Conservation (phyloP, 2,888 invertebrate genomes). For the Scaptomyza tumidula region DNA sequence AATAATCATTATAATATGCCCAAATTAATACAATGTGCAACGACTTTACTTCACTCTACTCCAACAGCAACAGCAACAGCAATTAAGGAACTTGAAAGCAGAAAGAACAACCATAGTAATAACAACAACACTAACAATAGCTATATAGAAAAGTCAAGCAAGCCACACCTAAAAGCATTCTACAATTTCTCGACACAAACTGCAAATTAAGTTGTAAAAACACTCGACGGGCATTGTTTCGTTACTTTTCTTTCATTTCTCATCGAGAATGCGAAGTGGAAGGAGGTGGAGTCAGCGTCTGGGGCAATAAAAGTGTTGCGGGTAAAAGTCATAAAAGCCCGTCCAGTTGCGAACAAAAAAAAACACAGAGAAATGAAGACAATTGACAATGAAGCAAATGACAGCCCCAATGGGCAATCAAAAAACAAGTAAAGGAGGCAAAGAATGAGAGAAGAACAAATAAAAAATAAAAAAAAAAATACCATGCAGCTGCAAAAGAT, state of each 20-base stretch:
- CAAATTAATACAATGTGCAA: slow-evolving; percentile 52
- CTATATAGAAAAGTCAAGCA: slow-evolving; percentile 31
- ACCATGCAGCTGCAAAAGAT: slow-evolving; percentile 6
- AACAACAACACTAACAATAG: slow-evolving; percentile 27
- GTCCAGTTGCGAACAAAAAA: slow-evolving; percentile 36
- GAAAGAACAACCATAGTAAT: slow-evolving; percentile 12
- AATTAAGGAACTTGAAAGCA: slow-evolving; percentile 62
- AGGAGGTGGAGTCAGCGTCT: slow-evolving; percentile 26
- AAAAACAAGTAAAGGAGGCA: slow-evolving; percentile 13
- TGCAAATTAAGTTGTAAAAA: slow-evolving; percentile 74
- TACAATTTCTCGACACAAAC: slow-evolving; percentile 56
- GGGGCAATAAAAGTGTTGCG: slow-evolving; percentile 70
- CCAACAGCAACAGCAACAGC: slow-evolving; percentile 22
- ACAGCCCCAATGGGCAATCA: slow-evolving; percentile 60
- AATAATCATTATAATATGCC: slow-evolving; percentile 62
- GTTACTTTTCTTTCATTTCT: slow-evolving; percentile 1
- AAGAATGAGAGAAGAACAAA: neutral
- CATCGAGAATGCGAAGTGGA: neutral
- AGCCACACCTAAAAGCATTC: slow-evolving; percentile 66
- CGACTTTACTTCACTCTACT: slow-evolving; percentile 21
- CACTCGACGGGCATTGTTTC: slow-evolving; percentile 53
- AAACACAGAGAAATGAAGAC: slow-evolving; percentile 54
- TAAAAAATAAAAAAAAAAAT: neutral
- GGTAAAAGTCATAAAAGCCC: slow-evolving; percentile 71
- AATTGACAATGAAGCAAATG: slow-evolving; percentile 77